Base-by-base conservation (phyloP, 2,797 vertebrate species). In the Sylvilagus floridanus region DNA sequence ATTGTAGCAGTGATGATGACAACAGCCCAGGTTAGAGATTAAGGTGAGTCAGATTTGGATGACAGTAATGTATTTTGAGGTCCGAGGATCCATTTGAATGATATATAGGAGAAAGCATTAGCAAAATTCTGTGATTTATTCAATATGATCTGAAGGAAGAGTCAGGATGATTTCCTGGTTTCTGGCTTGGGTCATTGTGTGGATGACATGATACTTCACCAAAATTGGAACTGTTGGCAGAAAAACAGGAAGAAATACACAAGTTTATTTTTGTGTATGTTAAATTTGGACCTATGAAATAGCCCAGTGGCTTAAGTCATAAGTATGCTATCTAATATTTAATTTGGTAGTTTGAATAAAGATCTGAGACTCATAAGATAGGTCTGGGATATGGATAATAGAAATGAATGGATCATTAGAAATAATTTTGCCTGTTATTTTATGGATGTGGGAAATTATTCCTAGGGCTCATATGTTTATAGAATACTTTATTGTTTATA, bases 361-460 rank as follows among this genome's bases (percentile, higher is more conserved):
- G 7, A 9, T 37, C 68, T 82, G 52, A 54, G 21, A 57, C 65
- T 75, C 57, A 32, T 24, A 85, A 76, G 24, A 63, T 37, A 63
- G 62, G 60, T 76, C 62, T 81, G 63, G 81, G n/a, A 14, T 85
- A 19, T 30, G 71, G 54, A 37, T 85, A 22, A 35, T 93, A 75
- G 52, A 57, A 84, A 35, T 69, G 68, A 60, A 75, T 8, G 9
- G 4, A 28, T 62, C 11, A 47, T 96, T 75, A 90, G 60, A 88
- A 78, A 73, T 68, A 62, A n/a, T 73, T 93, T 73, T 12, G 10
- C 54, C 22, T 8, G 12, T 65, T 78, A 86, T 75, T 81, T 94
- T 86, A 62, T 28, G 68, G 71, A 84, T 79, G 71, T 86, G 16
- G 11, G 37, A 91, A 91, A 54, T 91, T 52, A 87, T 68, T 86